phyloP scores from a whole-genome alignment of 2,113 vertebrate genomes.

The cattle (Bos taurus) region DNA sequence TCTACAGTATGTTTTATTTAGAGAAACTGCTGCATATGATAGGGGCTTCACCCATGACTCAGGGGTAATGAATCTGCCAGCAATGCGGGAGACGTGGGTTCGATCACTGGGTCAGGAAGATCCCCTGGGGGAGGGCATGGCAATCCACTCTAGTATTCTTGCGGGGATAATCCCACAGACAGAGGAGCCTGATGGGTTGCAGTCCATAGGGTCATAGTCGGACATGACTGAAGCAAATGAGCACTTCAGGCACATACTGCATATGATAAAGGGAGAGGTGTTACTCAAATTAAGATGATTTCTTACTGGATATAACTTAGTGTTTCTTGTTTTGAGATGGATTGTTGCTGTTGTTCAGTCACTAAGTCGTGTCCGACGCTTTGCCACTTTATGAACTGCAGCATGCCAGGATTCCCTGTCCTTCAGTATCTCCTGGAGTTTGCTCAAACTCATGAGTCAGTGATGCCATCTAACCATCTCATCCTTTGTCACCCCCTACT shows the following conservation, averaged over 20 bases:
- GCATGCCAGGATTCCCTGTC: neutral
- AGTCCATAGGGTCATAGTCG: neutral
- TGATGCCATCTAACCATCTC: neutral
- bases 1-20: neutral
- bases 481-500: neutral
- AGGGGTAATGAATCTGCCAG: neutral
- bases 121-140: neutral
- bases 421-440: neutral
- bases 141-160: neutral
- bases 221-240: neutral
- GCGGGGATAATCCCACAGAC: neutral
- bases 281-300: neutral
- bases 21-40: neutral
- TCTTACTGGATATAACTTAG: neutral
- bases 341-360: neutral
- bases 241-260: neutral
- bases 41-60: neutral
- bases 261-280: neutral
- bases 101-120: neutral
- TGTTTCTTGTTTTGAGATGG: neutral
- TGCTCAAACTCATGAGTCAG: neutral
- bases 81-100: neutral
- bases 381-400: neutral
- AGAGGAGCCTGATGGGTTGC: neutral
- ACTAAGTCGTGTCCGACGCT: rapidly evolving